phyloP scores from a whole-genome alignment of 2,888 invertebrate genomes.

The Charanyca ferruginea region DNA sequence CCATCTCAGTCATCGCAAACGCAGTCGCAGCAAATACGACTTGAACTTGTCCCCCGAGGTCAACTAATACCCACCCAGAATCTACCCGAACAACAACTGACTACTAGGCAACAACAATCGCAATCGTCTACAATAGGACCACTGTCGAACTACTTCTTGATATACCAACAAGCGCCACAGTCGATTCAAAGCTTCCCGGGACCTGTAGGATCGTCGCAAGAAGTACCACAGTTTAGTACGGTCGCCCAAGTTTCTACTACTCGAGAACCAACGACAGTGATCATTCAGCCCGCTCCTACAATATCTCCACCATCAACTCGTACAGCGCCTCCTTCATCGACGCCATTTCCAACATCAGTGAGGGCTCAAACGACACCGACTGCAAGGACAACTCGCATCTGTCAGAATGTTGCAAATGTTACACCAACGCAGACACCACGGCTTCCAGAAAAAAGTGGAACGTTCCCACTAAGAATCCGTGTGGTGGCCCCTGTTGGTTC shows the following conservation, averaged over 20 bases:
- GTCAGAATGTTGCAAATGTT: conserved; percentile 24
- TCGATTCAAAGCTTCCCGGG: conserved; percentile 57
- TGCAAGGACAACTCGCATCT: conserved; percentile 26
- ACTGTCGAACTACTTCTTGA: conserved; percentile 66
- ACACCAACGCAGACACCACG: not conserved
- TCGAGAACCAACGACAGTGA: conserved; percentile 35
- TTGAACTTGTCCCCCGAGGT: conserved; percentile 39
- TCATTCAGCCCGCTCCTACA: conserved; percentile 52
- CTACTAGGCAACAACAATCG: conserved; percentile 24
- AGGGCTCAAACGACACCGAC: conserved; percentile 27
- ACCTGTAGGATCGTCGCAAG: conserved; percentile 39
- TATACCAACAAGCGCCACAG: conserved; percentile 76
- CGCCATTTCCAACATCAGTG: conserved; percentile 25
- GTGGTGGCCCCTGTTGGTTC: conserved; percentile 80
- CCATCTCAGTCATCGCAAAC: conserved; percentile 28
- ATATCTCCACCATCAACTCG: conserved; percentile 49
- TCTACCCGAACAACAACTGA: conserved; percentile 8
- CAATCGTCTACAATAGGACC: conserved; percentile 41
- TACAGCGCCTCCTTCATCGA: conserved; percentile 56
- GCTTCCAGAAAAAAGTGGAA: conserved; percentile 7
- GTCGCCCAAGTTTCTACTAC: conserved; percentile 19
- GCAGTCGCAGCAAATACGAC: conserved; percentile 46
- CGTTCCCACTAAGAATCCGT: conserved; percentile 75
- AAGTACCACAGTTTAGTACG: conserved; percentile 45
- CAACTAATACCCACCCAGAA: conserved; percentile 37